These are phyloP conservation scores for Galbula dea DNA, from an alignment of 2,113 vertebrate species.

Conservation along the genomic window DNA sequence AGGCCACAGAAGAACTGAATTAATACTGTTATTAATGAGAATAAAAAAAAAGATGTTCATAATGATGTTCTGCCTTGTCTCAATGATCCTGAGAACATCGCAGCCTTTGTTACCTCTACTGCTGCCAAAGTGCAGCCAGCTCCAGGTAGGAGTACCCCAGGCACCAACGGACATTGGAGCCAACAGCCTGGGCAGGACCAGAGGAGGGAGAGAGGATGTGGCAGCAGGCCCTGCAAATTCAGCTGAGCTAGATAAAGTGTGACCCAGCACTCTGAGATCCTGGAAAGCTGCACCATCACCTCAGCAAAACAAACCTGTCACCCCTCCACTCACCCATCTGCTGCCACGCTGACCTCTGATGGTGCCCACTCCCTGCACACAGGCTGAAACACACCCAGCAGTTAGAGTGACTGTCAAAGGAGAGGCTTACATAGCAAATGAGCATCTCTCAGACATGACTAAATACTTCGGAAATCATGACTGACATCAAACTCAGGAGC, in stretches of 20 bases:
- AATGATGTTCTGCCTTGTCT: background rate
- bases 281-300: background rate
- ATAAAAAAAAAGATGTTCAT: constrained; percentile 19
- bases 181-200: background rate
- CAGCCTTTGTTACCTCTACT: background rate
- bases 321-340: rapidly evolving
- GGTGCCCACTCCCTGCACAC: rapidly evolving
- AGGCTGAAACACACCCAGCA: background rate
- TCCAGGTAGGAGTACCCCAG: background rate
- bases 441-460: background rate
- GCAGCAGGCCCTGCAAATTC: background rate
- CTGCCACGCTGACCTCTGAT: rapidly evolving
- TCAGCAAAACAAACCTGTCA: background rate
- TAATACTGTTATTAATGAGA: constrained; percentile 40
- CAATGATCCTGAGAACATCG: background rate
- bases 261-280: background rate
- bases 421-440: background rate
- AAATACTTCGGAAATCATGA: background rate
- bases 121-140: background rate
- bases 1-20: constrained; percentile 15
- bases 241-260: background rate
- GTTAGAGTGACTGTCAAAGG: background rate
- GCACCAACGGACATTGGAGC: background rate
- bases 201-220: background rate
- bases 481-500: background rate